phyloP scores from a whole-genome alignment of 1,140 invertebrate species.

The Drosophila lowei region DNA sequence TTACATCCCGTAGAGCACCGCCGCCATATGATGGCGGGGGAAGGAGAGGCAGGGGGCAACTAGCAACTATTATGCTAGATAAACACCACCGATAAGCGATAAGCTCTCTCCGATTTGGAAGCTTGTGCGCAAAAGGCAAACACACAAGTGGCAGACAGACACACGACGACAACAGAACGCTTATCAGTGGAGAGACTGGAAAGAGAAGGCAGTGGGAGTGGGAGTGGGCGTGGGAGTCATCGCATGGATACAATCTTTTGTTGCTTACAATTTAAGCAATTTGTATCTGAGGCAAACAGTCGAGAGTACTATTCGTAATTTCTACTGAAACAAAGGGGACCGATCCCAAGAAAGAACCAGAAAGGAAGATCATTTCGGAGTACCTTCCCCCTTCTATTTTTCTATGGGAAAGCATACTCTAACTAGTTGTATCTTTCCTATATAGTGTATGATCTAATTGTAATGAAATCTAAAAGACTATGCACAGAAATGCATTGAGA shows the following conservation, averaged over 20 bases:
- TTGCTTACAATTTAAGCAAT: no score
- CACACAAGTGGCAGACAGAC: not conserved
- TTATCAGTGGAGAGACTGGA: constrained; percentile 43
- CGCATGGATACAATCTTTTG: not conserved
- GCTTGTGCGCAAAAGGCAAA: constrained; percentile 60
- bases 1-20: no score
- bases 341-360: no score
- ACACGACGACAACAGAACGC: constrained; percentile 1
- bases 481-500: no score
- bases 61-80: constrained; percentile 30
- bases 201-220: not conserved
- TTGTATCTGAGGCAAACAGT: constrained; percentile 10
- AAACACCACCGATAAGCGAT: constrained; percentile 51
- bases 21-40: no score
- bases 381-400: no score
- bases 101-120: constrained; percentile 33
- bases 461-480: no score
- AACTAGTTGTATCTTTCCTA: no score
- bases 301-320: constrained; percentile 3
- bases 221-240: not conserved
- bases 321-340: no score
- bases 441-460: no score
- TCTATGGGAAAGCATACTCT: no score
- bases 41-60: not conserved
- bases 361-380: no score